phyloP scores from a whole-genome alignment of 2,797 vertebrate species.

The Microctenopoma stevenorrisi region DNA sequence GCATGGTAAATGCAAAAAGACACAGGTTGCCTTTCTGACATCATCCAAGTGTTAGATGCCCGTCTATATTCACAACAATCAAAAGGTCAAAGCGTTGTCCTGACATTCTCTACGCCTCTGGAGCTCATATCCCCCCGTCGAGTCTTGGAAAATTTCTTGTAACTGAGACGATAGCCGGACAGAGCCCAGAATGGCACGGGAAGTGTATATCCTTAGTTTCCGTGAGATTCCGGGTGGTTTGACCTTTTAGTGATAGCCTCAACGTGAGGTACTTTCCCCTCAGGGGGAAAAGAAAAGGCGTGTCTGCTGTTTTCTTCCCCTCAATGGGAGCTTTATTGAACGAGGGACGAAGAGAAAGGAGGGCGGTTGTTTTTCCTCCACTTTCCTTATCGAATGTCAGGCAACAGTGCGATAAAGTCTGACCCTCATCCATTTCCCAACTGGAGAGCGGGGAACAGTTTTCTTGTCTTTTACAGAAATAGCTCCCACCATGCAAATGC shows the following conservation, averaged over 20 bases:
- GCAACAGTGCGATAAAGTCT: slow-evolving; percentile 54
- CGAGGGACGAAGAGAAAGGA: slow-evolving; percentile 26
- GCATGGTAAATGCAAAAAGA: slow-evolving; percentile 58
- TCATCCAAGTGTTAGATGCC: slow-evolving; percentile 55
- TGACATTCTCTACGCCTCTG: slow-evolving; percentile 76
- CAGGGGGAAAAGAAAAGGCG: slow-evolving; percentile 64
- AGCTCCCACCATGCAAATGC: slow-evolving; percentile 46
- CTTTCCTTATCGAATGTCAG: slow-evolving; percentile 65
- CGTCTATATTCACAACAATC: slow-evolving; percentile 73
- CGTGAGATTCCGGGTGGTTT: slow-evolving; percentile 63
- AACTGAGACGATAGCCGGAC: slow-evolving; percentile 62
- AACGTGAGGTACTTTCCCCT: slow-evolving; percentile 74
- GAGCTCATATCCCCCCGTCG: slow-evolving; percentile 39
- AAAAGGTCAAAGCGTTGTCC: slow-evolving; percentile 77
- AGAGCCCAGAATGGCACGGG: slow-evolving; percentile 26
- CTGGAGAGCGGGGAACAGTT: slow-evolving; percentile 26
- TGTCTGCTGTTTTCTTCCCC: slow-evolving; percentile 51
- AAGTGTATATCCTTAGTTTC: slow-evolving; percentile 67
- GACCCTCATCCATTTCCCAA: slow-evolving; percentile 46
- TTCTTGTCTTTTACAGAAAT: slow-evolving; percentile 37
- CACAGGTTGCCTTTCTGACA: slow-evolving; percentile 58
- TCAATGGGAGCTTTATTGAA: slow-evolving; percentile 72
- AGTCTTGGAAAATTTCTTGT: slow-evolving; percentile 65
- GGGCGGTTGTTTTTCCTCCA: slow-evolving; percentile 41
- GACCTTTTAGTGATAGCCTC: slow-evolving; percentile 78